Base-by-base conservation (phyloP, 1,140 invertebrate species). In the Macrosteles quadrilineatus region DNA sequence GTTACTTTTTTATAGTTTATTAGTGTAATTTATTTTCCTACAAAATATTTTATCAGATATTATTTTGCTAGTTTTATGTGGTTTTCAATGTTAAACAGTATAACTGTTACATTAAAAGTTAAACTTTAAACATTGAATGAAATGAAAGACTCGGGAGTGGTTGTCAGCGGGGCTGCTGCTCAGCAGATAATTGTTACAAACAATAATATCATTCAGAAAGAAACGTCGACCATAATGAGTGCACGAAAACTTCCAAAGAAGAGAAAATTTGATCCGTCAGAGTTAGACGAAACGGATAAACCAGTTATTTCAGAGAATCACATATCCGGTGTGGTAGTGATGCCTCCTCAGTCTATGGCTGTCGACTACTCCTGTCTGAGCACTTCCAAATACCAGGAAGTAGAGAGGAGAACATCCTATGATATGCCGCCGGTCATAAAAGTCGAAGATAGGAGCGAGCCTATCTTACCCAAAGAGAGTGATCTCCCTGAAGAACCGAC, bases 221-320 rank as follows among this genome's bases (percentile, higher is more conserved):
- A 71, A 63, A 36, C 71, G 23, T 45, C 72, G 21, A 59, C 71
- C 3, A 67, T 71, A 19, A 74, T 68, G 36, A 76, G 73, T 72
- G 75, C 71, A 31, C 72, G 87, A 62, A 92, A 91, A 79, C 84
- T 95, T 81, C 93, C 93, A 70, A 95, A 95, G 81, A 95, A 95
- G 81, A 84, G 93, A 71, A 95, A 95, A 82, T 94, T 92, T 77
- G 89, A 93, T 84, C 91, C 89, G 70, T 88, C 91, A 25, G 91
- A 93, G 79, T 81, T 93, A 67, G 92, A 94, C 80, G 90, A 92
- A 72, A 78, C 80, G 70, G 69, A 70, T 29, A 68, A 67, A 72
- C 66, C 69, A 21, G 62, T 62, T 40, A 31, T 47, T 21, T 66
- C 59, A 31, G 66, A 68, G 47, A 57, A 43, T 69, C 12, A 72